phyloP scores from a whole-genome alignment of 2,797 vertebrate genomes.

The Pseudochromis fuscus region DNA sequence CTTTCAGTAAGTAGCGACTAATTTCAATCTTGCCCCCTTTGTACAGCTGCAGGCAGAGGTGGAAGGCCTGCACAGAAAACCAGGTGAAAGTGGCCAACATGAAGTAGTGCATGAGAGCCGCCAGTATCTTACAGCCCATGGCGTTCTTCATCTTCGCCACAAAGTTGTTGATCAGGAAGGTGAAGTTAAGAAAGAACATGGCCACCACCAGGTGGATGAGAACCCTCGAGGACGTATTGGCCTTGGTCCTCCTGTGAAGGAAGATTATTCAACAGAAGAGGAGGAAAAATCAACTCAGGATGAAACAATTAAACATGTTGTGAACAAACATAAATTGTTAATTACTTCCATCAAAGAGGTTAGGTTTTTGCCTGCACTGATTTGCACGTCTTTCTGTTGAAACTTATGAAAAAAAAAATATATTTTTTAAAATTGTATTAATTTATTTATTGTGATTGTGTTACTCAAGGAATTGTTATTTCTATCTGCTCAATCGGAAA shows the following conservation, averaged over 20 bases:
- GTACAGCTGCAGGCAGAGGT: constrained; percentile 77
- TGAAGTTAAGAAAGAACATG: constrained; percentile 77
- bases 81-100: constrained; percentile 81
- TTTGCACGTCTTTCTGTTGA: no score
- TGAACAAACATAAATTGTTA: no score
- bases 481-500: no score
- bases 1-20: constrained; percentile 71
- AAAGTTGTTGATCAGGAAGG: constrained; percentile 77
- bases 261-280: not conserved
- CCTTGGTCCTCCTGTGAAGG: constrained; percentile 59
- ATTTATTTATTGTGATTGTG: no score
- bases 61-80: constrained; percentile 80
- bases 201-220: constrained; percentile 79
- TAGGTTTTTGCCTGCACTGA: no score
- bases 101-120: constrained; percentile 79
- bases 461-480: no score
- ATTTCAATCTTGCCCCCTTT: constrained; percentile 32
- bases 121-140: constrained; percentile 70
- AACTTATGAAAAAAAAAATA: no score
- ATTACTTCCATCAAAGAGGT: no score
- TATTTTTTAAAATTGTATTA: no score
- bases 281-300: no score
- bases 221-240: constrained; percentile 53
- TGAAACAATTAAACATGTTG: no score
- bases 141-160: constrained; percentile 44